phyloP scores from a whole-genome alignment of 2,888 invertebrate species.

The Cosmia trapezina region DNA sequence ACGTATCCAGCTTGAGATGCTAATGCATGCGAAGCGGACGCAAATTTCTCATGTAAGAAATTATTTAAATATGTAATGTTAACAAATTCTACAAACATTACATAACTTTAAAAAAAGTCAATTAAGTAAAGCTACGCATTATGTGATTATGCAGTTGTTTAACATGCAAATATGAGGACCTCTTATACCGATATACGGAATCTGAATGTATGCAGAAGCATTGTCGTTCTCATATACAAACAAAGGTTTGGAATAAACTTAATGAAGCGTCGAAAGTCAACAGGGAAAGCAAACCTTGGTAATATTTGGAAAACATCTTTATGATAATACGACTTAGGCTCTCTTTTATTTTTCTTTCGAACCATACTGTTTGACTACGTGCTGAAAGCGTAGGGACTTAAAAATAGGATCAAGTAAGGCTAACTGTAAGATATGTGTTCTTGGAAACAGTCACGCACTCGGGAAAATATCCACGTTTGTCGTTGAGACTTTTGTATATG shows the following conservation, averaged over 20 bases:
- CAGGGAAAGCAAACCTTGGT: slow-evolving; percentile 71
- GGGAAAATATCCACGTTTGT: slow-evolving; percentile 54
- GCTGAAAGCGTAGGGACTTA: slow-evolving; percentile 57
- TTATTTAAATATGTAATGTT: slow-evolving; percentile 65
- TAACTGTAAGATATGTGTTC: slow-evolving; percentile 59
- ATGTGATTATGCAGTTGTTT: slow-evolving; percentile 44
- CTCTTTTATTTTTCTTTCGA: slow-evolving; percentile 71
- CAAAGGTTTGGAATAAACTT: slow-evolving; percentile 78
- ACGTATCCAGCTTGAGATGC: slow-evolving; percentile 76
- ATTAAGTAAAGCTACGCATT: slow-evolving; percentile 48
- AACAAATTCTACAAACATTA: slow-evolving; percentile 46
- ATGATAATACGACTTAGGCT: slow-evolving; percentile 71
- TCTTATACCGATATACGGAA: slow-evolving; percentile 56
- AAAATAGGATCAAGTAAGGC: slow-evolving; percentile 53
- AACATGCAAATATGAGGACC: slow-evolving; percentile 54
- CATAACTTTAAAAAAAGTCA: slow-evolving; percentile 32
- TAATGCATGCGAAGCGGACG: slow-evolving; percentile 80
- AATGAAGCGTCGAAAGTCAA: slow-evolving; percentile 83
- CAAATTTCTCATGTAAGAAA: slow-evolving; percentile 76
- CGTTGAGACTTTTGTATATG: slow-evolving; percentile 42
- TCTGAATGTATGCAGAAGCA: slow-evolving; percentile 64
- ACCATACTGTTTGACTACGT: slow-evolving; percentile 60
- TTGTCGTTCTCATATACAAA: slow-evolving; percentile 73
- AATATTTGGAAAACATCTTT: slow-evolving; percentile 78
- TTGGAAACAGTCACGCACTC: slow-evolving; percentile 51